Evolutionary conservation across 2,113 vertebrate genomes (phyloP), one percentile per base, ranked within the genome.

Genomic region (Athene cunicularia): DNA sequence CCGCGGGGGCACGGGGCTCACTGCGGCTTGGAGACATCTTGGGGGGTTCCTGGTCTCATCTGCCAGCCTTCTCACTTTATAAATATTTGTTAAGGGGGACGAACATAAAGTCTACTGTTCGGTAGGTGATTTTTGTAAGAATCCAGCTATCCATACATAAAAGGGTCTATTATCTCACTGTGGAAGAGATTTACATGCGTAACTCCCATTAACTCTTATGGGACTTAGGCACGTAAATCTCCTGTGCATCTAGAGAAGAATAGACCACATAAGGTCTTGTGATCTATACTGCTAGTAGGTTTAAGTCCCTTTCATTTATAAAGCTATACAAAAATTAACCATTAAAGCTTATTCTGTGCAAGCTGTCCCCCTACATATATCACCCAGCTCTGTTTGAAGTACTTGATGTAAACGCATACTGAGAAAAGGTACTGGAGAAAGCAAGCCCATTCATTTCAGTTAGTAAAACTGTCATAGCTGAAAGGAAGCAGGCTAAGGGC

Each of bases 401-500:
- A 60, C 90, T 93, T 18, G 63, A 89, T 87, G 92, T 80, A 94
- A 96, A 93, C 71, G 91, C 66, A 5, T 12, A 5, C 75, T 35
- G 92, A 94, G 93, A 72, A 93, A 97, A 98, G 98, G 96, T 94
- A 97, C 88, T 32, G 81, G 86, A 76, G 95, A 84, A 96, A 97
- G 85, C 93, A 77, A 97, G 93, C 93, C 95, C 97, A 98, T 98
- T 98, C 98, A 98, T 98, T 98, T 97, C 96, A 41, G 98, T 98
- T 98, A 98, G 96, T 98, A 98, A 98, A 98, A 98, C 96, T 98
- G 98, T 98, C 98, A 98, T 95, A 93, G 97, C 89, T 98, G 98
- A 98, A 97, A 98, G 97, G 98, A 98, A 98, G 94, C 83, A 77
- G 89, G 75, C 80, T 88, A 58, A 93, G 84, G 81, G 84, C 97